A percentile compares a stretch with the other conserved stretches of the same genome.
Conservation (phyloP, 2,113 vertebrate genomes). For the Rattus rattus region DNA sequence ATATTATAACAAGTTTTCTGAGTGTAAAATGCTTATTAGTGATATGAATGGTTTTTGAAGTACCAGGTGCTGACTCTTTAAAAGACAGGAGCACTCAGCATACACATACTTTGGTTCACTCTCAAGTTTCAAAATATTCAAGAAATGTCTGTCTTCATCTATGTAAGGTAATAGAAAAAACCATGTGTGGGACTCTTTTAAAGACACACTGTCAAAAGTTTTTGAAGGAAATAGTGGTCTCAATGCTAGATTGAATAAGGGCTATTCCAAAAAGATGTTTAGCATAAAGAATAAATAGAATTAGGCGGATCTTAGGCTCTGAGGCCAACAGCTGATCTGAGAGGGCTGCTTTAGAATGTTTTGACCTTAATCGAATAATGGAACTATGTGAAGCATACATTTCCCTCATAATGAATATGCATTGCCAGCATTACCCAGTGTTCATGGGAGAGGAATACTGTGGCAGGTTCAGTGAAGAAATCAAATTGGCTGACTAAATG, state of each 20-base stretch:
- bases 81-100: constrained; percentile 39
- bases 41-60: constrained; percentile 48
- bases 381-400: constrained; percentile 9
- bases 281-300: neutral
- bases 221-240: constrained; percentile 32
- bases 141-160: neutral
- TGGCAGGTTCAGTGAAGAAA: constrained; percentile 43
- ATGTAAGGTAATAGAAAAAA: neutral
- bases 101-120: constrained; percentile 21
- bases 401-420: neutral
- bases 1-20: constrained; percentile 51
- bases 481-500: neutral
- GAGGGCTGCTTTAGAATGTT: neutral
- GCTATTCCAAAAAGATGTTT: neutral
- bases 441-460: neutral
- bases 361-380: neutral
- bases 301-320: neutral
- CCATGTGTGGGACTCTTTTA: neutral
- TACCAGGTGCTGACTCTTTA: constrained; percentile 8
- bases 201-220: neutral
- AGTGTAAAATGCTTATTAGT: neutral
- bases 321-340: neutral
- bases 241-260: neutral
- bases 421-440: neutral
- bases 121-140: constrained; percentile 60